Evolutionary conservation across 2,113 vertebrate genomes (phyloP), one percentile per base, ranked within the genome.

Genomic region (Thalassarche chlororhynchos): DNA sequence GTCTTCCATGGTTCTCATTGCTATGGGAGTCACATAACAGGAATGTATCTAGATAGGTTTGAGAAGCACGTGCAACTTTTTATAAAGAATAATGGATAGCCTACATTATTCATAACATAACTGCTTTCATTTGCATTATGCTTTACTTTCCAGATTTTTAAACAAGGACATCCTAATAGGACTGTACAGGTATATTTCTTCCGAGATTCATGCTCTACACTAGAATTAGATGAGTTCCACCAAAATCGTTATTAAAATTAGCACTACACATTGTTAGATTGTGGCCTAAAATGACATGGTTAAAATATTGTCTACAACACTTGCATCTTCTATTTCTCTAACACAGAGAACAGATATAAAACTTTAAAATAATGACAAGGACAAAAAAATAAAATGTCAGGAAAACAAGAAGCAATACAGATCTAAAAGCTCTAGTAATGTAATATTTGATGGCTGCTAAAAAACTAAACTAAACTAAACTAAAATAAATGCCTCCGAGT

Each of bases 71-170:
- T 96, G 91, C 71, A 96, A 84, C 78, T 80, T 96, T 96, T 93
- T 92, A 51, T 55, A 95, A 94, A 96, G 93, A 94, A 80, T 95
- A 97, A 94, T 95, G 85, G 87, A 54, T 68, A 87, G 46, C 61
- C 64, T 96, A 96, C 94, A 96, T 97, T 97, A 96, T 95, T 96
- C 81, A 96, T 97, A 87, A 75, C 90, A 12, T 84, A 88, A 93
- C 86, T 94, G 96, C 84, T 96, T 96, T 93, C 87, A 96, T 96
- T 97, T 96, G 91, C 89, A 94, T 96, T 95, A 80, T 77, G 68
- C 69, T 91, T 96, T 93, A 76, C 96, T 97, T 97, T 84, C 85
- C 64, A 92, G 83, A 70, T 92, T 95, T 95, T 97, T 84, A 95
- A 96, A 91, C 85, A 96, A 95, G 96, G 90, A 84, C 89, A 91